Conservation (phyloP, 2,888 invertebrate species). For the Autographa pulchrina region DNA sequence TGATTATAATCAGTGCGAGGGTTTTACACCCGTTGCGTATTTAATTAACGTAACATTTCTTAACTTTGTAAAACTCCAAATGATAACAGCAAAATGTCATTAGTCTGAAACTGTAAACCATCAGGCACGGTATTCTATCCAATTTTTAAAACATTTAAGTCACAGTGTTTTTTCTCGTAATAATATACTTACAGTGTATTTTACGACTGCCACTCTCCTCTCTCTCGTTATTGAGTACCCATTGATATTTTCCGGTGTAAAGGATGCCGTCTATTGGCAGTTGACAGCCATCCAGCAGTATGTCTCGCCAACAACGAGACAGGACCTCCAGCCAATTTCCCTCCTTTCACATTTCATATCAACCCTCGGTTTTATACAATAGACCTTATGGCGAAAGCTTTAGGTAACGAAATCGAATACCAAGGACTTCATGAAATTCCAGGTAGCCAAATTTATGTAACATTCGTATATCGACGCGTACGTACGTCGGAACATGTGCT, state of each 20-base stretch:
- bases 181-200: not conserved
- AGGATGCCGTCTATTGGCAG: slow-evolving; percentile 67
- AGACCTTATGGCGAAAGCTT: slow-evolving; percentile 32
- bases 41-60: no score
- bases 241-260: slow-evolving; percentile 57
- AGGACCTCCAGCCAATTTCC: slow-evolving; percentile 59
- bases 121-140: slow-evolving; percentile 22
- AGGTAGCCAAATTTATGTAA: slow-evolving; percentile 43
- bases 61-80: no score
- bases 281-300: slow-evolving; percentile 49
- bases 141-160: slow-evolving; percentile 10
- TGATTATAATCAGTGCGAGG: no score
- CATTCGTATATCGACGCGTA: slow-evolving; percentile 51
- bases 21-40: no score
- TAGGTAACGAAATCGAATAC: slow-evolving; percentile 48
- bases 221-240: slow-evolving; percentile 60
- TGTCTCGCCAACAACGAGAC: slow-evolving; percentile 46
- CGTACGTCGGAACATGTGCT: slow-evolving; percentile 58
- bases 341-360: slow-evolving; percentile 53
- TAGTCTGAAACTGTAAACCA: no score
- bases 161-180: no score
- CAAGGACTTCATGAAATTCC: slow-evolving; percentile 25
- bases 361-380: slow-evolving; percentile 13
- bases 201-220: slow-evolving; percentile 57
- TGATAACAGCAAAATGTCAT: no score